phyloP scores from a whole-genome alignment of 2,797 vertebrate genomes.

The Agapornis canus region DNA sequence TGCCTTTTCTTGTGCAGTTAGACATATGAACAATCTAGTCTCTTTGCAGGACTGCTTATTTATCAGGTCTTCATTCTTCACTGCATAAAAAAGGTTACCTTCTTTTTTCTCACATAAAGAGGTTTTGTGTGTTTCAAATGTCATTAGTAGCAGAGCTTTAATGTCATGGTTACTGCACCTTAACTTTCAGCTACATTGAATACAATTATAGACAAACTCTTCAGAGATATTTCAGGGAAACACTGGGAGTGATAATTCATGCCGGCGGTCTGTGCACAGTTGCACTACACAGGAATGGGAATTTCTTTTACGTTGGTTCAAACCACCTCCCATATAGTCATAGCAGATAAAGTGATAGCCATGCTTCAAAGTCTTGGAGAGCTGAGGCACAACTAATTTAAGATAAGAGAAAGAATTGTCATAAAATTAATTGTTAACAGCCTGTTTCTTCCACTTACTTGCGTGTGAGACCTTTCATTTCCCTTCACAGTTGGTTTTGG shows the following conservation, averaged over 20 bases:
- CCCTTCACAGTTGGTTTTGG: not conserved
- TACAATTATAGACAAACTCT: constrained; percentile 60
- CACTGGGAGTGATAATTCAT: constrained; percentile 60
- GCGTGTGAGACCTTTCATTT: not conserved
- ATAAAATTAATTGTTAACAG: constrained; percentile 34
- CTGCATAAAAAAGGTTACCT: constrained; percentile 28
- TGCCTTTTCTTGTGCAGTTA: constrained; percentile 36
- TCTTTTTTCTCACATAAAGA: constrained; percentile 23
- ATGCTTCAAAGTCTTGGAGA: constrained; percentile 28
- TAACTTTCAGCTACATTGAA: constrained; percentile 62
- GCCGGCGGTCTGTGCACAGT: constrained; percentile 22
- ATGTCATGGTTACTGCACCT: constrained; percentile 67
- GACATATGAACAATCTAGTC: not conserved
- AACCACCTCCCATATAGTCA: constrained; percentile 39
- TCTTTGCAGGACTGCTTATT: constrained; percentile 26
- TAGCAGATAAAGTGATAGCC: constrained; percentile 54
- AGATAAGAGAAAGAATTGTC: constrained; percentile 6
- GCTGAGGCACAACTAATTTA: constrained; percentile 39
- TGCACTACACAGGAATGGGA: constrained; percentile 46
- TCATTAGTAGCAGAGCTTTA: constrained; percentile 67
- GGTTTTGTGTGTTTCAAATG: constrained; percentile 35
- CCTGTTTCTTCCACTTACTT: not conserved
- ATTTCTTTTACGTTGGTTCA: constrained; percentile 51
- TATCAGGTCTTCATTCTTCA: constrained; percentile 49
- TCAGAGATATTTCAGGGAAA: constrained; percentile 67